These are phyloP conservation scores for Indicator indicator DNA, from an alignment of 2,113 vertebrate species.

Conservation along the genomic window DNA sequence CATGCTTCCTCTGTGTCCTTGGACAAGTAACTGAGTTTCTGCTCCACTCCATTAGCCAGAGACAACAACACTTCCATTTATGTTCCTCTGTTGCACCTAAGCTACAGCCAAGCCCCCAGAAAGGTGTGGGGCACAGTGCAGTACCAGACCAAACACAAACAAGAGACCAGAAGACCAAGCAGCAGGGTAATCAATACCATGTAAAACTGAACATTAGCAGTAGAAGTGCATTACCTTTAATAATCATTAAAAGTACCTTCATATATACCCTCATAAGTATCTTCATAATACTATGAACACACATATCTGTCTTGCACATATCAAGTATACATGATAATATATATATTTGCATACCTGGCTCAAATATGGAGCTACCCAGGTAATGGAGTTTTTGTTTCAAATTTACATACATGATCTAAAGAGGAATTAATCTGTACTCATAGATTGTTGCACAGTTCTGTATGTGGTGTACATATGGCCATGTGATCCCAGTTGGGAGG, in stretches of 20 bases:
- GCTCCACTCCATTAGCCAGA: not conserved
- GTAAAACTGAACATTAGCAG: not conserved
- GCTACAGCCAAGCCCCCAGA: not conserved
- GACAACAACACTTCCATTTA: not conserved
- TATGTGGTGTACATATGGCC: not conserved
- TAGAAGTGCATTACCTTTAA: not conserved
- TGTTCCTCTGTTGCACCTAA: not conserved
- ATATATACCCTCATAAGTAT: too few species aligned
- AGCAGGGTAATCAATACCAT: not conserved
- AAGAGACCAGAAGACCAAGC: not conserved
- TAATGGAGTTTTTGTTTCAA: not conserved
- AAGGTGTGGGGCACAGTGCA: not conserved
- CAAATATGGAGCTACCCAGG: not conserved
- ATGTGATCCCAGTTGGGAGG: not conserved
- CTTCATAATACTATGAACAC: not conserved
- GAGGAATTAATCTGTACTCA: not conserved
- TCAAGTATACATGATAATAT: not conserved
- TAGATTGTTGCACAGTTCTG: not conserved
- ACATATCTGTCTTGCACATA: not conserved
- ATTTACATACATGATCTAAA: not conserved
- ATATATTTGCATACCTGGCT: not conserved
- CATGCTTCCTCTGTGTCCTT: not conserved
- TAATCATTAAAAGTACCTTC: not conserved
- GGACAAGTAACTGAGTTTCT: not conserved
- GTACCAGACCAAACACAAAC: not conserved